A percentile compares a stretch with the other conserved stretches of the same genome.
Conservation (phyloP, 2,113 vertebrate species). For the Calypte anna region DNA sequence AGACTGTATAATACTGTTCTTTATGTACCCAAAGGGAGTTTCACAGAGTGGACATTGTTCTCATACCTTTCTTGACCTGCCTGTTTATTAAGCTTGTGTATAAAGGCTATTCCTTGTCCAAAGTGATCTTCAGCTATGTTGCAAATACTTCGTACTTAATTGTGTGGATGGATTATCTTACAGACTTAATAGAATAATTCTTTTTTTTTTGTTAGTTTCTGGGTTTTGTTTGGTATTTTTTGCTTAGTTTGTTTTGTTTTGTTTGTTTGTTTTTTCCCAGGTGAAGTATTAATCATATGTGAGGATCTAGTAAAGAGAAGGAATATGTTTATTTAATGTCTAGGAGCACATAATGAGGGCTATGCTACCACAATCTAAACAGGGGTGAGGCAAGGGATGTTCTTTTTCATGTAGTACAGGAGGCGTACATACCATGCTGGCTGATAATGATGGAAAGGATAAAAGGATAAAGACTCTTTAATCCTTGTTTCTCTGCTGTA, state of each 20-base stretch:
- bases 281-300: neutral
- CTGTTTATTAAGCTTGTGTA: slow-evolving; percentile 24
- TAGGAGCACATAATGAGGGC: neutral
- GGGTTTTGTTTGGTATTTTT: no score
- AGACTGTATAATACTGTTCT: neutral
- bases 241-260: neutral
- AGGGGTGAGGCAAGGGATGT: neutral
- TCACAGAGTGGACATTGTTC: neutral
- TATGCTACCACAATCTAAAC: neutral
- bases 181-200: neutral
- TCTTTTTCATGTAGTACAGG: slow-evolving; percentile 23
- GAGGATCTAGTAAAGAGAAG: neutral
- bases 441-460: slow-evolving; percentile 29
- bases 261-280: neutral
- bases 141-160: slow-evolving; percentile 9
- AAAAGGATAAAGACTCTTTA: slow-evolving; percentile 48
- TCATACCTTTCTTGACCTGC: slow-evolving; percentile 44
- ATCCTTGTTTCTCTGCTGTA: slow-evolving; percentile 5
- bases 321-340: neutral
- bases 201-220: neutral
- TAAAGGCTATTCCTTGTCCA: neutral
- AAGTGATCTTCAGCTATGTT: neutral
- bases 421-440: neutral
- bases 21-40: slow-evolving; percentile 55
- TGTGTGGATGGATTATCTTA: neutral